A percentile compares a stretch with the other conserved stretches of the same genome.
phyloP scores from a whole-genome alignment of 2,888 invertebrate species.

The Leistus spinibarbis region DNA sequence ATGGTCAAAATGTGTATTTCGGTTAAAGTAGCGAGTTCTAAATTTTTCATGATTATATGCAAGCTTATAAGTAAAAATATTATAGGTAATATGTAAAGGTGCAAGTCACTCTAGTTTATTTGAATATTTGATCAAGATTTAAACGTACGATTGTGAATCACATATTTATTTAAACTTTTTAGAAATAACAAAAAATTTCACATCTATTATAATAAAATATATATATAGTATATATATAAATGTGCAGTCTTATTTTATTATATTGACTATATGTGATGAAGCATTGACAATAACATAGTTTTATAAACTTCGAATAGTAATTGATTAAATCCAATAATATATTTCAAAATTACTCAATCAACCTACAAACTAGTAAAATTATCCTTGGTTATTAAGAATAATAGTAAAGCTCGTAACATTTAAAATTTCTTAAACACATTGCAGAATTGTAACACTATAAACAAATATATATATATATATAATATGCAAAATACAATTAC shows the following conservation, averaged over 20 bases:
- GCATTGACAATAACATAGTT: slow-evolving; percentile 4
- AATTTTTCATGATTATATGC: too few species aligned
- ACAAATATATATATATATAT: background rate
- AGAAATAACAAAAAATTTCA: slow-evolving; percentile 6
- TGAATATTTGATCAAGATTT: too few species aligned
- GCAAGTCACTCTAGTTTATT: too few species aligned
- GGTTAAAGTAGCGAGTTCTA: too few species aligned
- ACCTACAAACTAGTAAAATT: background rate
- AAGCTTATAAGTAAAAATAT: too few species aligned
- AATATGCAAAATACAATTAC: slow-evolving; percentile 38
- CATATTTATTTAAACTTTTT: background rate
- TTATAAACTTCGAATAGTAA: background rate
- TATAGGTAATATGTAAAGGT: too few species aligned
- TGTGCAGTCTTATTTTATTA: slow-evolving; percentile 18
- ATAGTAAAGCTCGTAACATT: background rate
- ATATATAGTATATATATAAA: too few species aligned
- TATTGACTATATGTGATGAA: slow-evolving; percentile 20
- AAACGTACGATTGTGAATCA: background rate
- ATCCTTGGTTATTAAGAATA: background rate
- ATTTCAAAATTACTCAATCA: background rate
- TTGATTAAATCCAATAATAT: background rate
- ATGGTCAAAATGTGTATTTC: too few species aligned
- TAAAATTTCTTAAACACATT: background rate
- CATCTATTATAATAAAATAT: slow-evolving; percentile 27
- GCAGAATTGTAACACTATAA: background rate